Conservation (phyloP, 2,888 invertebrate species). For the Chrysolina haemoptera region DNA sequence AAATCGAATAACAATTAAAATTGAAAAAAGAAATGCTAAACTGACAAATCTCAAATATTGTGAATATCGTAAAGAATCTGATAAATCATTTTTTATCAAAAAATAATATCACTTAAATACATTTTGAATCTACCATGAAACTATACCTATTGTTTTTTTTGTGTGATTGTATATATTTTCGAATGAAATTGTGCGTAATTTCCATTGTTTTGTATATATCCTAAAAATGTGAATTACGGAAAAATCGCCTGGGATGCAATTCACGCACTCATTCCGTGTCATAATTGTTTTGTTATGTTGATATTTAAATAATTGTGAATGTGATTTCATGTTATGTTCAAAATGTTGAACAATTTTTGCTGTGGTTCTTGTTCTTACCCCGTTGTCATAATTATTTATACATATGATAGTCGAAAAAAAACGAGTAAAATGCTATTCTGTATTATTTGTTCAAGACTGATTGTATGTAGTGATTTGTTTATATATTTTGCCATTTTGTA, state of each 20-base stretch:
- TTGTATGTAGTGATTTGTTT: slow-evolving; percentile 52
- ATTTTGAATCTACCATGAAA: too few species aligned
- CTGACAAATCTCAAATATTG: too few species aligned
- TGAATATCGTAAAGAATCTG: too few species aligned
- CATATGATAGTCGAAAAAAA: slow-evolving; percentile 44
- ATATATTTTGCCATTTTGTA: slow-evolving; percentile 47
- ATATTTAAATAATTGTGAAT: slow-evolving; percentile 48
- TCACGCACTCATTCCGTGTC: slow-evolving; percentile 35
- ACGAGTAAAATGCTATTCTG: slow-evolving; percentile 46
- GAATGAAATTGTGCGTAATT: not conserved
- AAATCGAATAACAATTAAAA: too few species aligned
- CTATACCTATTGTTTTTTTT: too few species aligned
- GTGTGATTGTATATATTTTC: not conserved
- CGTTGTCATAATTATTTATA: slow-evolving; percentile 45
- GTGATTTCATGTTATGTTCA: slow-evolving; percentile 52
- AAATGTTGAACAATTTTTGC: slow-evolving; percentile 48
- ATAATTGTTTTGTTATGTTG: slow-evolving; percentile 50
- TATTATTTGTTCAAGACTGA: slow-evolving; percentile 54
- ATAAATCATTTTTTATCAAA: too few species aligned
- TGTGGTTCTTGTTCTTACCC: slow-evolving; percentile 47
- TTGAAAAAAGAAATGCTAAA: too few species aligned
- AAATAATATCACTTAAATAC: too few species aligned
- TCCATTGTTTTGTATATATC: not conserved
- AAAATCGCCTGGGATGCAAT: not conserved
- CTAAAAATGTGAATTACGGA: too few species aligned